These are phyloP conservation scores for Smutsia gigantea DNA, from an alignment of 2,797 vertebrate genomes.

Conservation along the genomic window DNA sequence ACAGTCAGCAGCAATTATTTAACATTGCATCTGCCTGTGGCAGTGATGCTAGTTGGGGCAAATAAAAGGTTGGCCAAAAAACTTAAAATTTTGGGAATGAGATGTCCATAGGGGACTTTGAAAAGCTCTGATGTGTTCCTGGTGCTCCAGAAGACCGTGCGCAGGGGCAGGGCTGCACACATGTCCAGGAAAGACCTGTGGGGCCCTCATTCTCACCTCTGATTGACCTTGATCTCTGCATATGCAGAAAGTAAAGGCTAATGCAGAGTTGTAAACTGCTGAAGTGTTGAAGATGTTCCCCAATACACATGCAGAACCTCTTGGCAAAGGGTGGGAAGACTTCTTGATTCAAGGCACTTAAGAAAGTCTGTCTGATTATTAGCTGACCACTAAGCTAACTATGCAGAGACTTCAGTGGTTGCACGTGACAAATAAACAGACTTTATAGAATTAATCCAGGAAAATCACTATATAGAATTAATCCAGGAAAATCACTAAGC, in stretches of 20 bases:
- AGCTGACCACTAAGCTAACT: background rate
- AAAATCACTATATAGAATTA: too few species aligned
- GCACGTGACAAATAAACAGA: background rate
- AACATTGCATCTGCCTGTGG: background rate
- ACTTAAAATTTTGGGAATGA: background rate
- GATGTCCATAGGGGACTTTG: too few species aligned
- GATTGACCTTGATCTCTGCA: background rate
- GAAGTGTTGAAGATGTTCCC: background rate
- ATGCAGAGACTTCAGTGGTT: background rate
- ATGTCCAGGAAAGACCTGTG: background rate
- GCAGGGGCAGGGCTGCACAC: background rate
- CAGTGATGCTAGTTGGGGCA: background rate
- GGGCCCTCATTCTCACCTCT: background rate
- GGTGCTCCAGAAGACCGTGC: background rate
- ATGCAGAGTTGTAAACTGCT: background rate
- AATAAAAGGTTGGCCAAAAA: background rate
- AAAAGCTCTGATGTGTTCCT: background rate
- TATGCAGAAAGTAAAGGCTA: background rate
- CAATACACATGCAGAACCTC: background rate
- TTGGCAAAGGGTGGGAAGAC: background rate
- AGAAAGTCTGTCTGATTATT: background rate
- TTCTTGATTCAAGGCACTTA: background rate
- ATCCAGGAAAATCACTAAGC: background rate
- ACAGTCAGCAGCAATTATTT: background rate
- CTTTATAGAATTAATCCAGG: too few species aligned